Evolutionary conservation across 2,888 invertebrate species (phyloP), one percentile per base, ranked within the genome.

Genomic region (Gastrophysa polygoni): DNA sequence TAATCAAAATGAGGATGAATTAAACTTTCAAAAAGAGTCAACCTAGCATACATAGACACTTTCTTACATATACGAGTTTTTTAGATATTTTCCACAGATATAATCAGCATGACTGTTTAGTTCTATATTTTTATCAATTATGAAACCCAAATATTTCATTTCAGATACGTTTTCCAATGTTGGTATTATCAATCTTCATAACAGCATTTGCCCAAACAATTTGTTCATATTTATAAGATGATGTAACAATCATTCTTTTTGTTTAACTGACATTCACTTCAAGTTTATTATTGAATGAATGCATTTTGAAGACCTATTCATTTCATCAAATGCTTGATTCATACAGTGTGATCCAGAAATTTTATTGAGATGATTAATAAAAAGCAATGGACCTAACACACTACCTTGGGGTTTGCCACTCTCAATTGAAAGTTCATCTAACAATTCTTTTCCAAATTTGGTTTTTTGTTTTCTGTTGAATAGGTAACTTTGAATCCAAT

Each of bases 11-110:
- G 20, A 18, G 55, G 44, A 28, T 56, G 44, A 8, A 56, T 46
- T 7, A 56, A 29, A 28, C 28, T 46, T 28, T 56, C 17, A 18
- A 29, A 50, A 11, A 50, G 24, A 17, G 50, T 24, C 17, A 50
- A 29, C 14, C 50, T 50, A 50, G 50, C 17, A 56, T 46, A 56
- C 43, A 56, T 56, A 10, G 46, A 56, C 46, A 56, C 18, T 46
- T 43, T 32, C 10, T 24, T 46, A 32, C 44, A 32, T 24, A 56
- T 54, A 43, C 43, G 20, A 38, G 54, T 56, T 28, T 56, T 43
- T 16, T 46, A 43, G 24, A 56, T 28, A 29, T 46, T 46, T 24
- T 56, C 11, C 43, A 54, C 28, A n/a, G 28, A 50, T 28, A 28
- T 11, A 50, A 47, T 47, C 24, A 10, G 24, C 21, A n/a, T 47